A percentile compares a stretch with the other conserved stretches of the same genome.
phyloP scores from a whole-genome alignment of 2,113 vertebrate species.

The Tinamus guttatus region DNA sequence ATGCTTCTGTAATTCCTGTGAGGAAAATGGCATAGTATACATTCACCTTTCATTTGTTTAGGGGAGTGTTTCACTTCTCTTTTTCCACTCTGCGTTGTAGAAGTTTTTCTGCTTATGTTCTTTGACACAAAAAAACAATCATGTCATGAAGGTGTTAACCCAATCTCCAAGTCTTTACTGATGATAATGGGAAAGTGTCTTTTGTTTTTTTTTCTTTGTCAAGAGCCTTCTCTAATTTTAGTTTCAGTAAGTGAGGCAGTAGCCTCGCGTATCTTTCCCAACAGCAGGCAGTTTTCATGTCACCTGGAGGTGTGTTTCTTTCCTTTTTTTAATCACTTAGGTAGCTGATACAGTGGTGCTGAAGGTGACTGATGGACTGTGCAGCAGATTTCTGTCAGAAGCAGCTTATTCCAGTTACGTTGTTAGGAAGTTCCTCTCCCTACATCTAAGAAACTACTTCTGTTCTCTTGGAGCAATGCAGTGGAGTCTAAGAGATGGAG shows the following conservation, averaged over 20 bases:
- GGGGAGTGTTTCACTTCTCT: rapidly evolving
- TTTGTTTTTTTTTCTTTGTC: background rate
- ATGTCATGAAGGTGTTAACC: background rate
- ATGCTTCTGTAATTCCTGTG: background rate
- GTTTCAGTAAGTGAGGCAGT: background rate
- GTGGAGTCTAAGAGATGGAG: background rate
- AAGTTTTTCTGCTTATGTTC: background rate
- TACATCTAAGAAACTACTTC: background rate
- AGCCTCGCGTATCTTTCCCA: background rate
- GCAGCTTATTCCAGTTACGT: background rate
- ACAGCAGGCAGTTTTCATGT: background rate
- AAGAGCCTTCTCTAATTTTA: background rate
- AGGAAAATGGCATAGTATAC: background rate
- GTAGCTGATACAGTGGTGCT: background rate
- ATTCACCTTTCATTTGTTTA: background rate
- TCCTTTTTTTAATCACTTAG: background rate
- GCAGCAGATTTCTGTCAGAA: background rate
- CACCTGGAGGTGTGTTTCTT: background rate
- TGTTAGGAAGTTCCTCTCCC: background rate
- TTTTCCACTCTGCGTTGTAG: rapidly evolving
- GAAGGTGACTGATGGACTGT: background rate
- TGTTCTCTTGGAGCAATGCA: background rate
- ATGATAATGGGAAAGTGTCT: background rate
- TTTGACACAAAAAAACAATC: background rate
- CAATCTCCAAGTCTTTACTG: background rate